Base-by-base conservation (phyloP, 2,113 vertebrate species). In the Sinocyclocheilus maitianheensis region DNA sequence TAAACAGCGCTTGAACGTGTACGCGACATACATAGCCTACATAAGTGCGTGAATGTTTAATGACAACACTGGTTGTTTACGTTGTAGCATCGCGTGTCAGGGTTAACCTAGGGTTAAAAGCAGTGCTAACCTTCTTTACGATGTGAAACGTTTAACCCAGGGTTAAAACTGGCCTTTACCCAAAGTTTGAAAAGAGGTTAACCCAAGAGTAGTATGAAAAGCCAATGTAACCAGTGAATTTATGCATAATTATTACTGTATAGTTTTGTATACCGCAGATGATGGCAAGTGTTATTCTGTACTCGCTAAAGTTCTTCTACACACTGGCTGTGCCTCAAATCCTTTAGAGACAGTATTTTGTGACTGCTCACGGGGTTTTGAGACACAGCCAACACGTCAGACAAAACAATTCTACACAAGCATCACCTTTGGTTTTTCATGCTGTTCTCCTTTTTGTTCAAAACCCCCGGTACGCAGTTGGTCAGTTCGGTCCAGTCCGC, bases 401-500 rank as follows among this genome's bases (percentile, higher is more conserved):
- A 71, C 48, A 58, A 67, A 16, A 30, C 22, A 43, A 62, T 14
- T n/a, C 11, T 75, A 0, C 4, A 18, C 63, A 14, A 51, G 76
- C 14, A 75, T 93, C 92, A 97, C 98, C 97, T 97, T 89, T 91
- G 95, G 30, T 94, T 95, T 85, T 96, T 97, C 92, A 95, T 88
- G 82, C 94, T 94, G 93, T 83, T 97, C 92, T 98, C 97, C 85
- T 96, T 97, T 90, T 97, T 98, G 93, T 97, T 97, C 91, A 99
- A 95, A 87, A 99, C 97, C 0, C 97, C 97, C 7, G 98, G 98
- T 83, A 98, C 97, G 88, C 98, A 99, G 95, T 96, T 99, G 92
- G 97, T 99, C 90, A 99, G 97, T 93, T 99, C 97, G 90, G 98
- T 99, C 98, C 98, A 99, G 97, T 99, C 98, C 81, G 98, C 98